Evolutionary conservation across 2,797 vertebrate species (phyloP).

Genomic region (Parambassis ranga): DNA sequence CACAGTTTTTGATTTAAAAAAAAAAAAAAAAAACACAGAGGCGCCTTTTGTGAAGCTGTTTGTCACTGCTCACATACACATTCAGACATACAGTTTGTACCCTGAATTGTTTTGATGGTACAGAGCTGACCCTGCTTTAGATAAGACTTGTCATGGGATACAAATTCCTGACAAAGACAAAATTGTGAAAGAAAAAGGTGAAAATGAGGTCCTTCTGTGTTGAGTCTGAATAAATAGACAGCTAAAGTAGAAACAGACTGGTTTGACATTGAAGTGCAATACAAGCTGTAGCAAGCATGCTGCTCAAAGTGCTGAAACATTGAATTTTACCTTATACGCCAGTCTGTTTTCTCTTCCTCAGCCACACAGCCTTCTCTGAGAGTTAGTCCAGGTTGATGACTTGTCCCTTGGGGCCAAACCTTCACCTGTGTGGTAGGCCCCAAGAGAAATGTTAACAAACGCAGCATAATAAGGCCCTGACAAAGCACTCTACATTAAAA

Average conservation of each 20-base stretch:
- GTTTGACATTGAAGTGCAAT: background rate
- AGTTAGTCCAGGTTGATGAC: conserved; percentile 9
- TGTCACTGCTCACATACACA: background rate
- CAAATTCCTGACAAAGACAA: too few species aligned
- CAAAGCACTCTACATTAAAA: background rate
- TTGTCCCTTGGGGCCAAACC: background rate
- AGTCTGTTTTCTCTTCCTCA: background rate
- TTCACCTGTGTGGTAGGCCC: conserved; percentile 12
- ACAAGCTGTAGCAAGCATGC: too few species aligned
- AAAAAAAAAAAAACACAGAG: conserved; percentile 30
- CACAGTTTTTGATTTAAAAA: conserved; percentile 29
- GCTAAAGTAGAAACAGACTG: background rate
- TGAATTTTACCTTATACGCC: background rate
- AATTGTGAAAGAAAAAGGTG: conserved; percentile 2
- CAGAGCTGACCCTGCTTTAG: conserved; percentile 7
- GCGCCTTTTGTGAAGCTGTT: conserved; percentile 2
- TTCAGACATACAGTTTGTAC: too few species aligned
- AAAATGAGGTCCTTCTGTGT: background rate
- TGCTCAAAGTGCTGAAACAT: background rate
- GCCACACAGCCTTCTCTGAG: background rate
- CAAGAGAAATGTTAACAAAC: conserved; percentile 19
- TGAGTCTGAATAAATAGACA: background rate
- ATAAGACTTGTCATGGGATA: conserved; percentile 12
- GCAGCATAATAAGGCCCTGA: conserved; percentile 11
- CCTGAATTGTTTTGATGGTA: conserved; percentile 19